Percentiles rank a stretch among this genome's conserved stretches.
phyloP scores from a whole-genome alignment of 2,888 invertebrate species.

The Electrophaes corylata region DNA sequence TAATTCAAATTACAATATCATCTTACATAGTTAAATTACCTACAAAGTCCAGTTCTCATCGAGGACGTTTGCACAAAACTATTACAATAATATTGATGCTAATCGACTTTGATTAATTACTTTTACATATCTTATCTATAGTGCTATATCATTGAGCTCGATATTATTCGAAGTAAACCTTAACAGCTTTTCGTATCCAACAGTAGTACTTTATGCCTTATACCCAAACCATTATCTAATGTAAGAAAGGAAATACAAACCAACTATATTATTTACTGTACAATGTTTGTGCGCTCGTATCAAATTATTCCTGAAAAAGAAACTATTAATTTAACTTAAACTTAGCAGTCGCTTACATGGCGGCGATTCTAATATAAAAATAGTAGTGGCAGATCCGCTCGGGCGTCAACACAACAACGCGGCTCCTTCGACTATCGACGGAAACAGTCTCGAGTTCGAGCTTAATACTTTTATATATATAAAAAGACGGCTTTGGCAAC shows the following conservation, averaged over 20 bases:
- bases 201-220: constrained; percentile 52
- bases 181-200: constrained; percentile 47
- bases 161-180: constrained; percentile 79
- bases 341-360: constrained; percentile 60
- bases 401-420: constrained; percentile 67
- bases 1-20: constrained; percentile 64
- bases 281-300: constrained; percentile 81
- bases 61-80: constrained; percentile 77
- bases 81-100: constrained; percentile 61
- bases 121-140: constrained; percentile 67
- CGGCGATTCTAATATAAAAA: constrained; percentile 78
- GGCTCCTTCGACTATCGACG: constrained; percentile 69
- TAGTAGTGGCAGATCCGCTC: constrained; percentile 69
- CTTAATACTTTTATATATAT: constrained; percentile 60
- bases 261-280: constrained; percentile 68
- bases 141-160: constrained; percentile 76
- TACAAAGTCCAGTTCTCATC: constrained; percentile 74
- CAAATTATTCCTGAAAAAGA: constrained; percentile 71
- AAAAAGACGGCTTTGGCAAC: constrained; percentile 80
- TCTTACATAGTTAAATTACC: constrained; percentile 62
- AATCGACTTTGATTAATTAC: constrained; percentile 72
- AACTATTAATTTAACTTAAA: constrained; percentile 61
- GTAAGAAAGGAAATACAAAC: constrained; percentile 61
- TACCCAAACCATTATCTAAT: constrained; percentile 56
- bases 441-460: constrained; percentile 72